Base-by-base conservation (phyloP, 2,797 vertebrate species). In the Myioborus melanocephalus region DNA sequence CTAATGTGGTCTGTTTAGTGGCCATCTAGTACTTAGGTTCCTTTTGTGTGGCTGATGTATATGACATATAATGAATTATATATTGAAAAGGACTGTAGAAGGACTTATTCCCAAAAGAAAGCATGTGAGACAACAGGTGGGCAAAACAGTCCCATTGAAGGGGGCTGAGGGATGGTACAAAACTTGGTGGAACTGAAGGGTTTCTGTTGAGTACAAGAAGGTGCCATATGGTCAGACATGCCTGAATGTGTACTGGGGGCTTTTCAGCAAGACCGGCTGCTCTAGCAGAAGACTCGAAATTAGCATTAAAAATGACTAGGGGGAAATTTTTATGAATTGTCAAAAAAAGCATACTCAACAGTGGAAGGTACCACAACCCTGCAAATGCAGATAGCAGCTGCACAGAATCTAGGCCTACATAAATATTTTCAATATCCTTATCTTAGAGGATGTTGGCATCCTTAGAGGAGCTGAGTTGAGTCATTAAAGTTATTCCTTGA, bases 271-370 rank as follows among this genome's bases (percentile, higher is more conserved):
- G 72, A 83, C 35, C 0, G 10, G 16, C 43, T 91, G 77, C 83
- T 92, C 50, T 57, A 78, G 55, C 30, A 39, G 60, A 94, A 96
- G 63, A 49, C 80, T 96, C 70, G 92, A 86, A 94, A 95, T 83
- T 90, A 90, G 76, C 86, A 79, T 96, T 92, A 95, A 95, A 97
- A 97, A 96, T 70, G 6, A 44, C 52, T 70, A 96, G 85, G 95
- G 94, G 82, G 70, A 87, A 76, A 81, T 77, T 71, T 64, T 89
- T 49, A 94, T 86, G 59, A 92, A 52, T 81, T 91, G 30, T 90
- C 41, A 73, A 56, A 76, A 68, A 66, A 91, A 52, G 76, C 24
- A 39, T 37, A 50, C 18, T 88, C 59, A 53, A 32, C 44, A 64
- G 64, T n/a, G 8, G 43, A 87, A 93, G 28, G 20, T 79, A 30